Evolutionary conservation across 2,797 vertebrate genomes (phyloP).

Genomic region (Silurus aristotelis): DNA sequence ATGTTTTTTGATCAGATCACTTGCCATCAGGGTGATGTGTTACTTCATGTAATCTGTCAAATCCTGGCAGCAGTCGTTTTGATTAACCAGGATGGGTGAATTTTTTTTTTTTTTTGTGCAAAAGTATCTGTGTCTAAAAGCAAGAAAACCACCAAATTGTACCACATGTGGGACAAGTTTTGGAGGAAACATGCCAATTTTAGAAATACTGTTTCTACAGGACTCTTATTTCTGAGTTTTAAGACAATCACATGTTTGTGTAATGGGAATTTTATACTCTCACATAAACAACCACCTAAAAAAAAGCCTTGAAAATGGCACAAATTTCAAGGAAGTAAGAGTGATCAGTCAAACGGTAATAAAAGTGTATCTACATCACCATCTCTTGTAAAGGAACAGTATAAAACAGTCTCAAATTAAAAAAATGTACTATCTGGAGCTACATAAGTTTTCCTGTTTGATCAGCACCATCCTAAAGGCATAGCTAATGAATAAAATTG

Average conservation of each 20-base stretch:
- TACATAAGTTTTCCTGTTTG: not conserved
- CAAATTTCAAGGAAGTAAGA: no score
- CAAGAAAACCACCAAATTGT: not conserved
- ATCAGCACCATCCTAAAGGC: not conserved
- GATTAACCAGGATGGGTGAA: not conserved
- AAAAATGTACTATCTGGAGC: not conserved
- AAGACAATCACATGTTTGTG: no score
- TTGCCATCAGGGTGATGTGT: not conserved
- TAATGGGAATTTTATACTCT: no score
- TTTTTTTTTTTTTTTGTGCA: not conserved
- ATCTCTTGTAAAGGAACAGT: not conserved
- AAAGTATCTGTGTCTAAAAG: not conserved
- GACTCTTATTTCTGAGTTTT: no score
- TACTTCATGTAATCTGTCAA: not conserved
- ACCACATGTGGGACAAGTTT: not conserved
- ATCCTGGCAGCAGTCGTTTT: not conserved
- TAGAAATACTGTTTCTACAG: not conserved
- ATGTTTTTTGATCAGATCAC: not conserved
- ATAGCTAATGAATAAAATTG: not conserved
- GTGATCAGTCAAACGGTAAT: no score
- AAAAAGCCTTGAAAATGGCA: not conserved
- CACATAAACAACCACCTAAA: not conserved
- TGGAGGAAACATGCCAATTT: not conserved
- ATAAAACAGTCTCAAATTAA: not conserved
- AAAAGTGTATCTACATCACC: no score